Base-by-base conservation (phyloP, 1,140 invertebrate species). In the Brachionus calyciflorus region DNA sequence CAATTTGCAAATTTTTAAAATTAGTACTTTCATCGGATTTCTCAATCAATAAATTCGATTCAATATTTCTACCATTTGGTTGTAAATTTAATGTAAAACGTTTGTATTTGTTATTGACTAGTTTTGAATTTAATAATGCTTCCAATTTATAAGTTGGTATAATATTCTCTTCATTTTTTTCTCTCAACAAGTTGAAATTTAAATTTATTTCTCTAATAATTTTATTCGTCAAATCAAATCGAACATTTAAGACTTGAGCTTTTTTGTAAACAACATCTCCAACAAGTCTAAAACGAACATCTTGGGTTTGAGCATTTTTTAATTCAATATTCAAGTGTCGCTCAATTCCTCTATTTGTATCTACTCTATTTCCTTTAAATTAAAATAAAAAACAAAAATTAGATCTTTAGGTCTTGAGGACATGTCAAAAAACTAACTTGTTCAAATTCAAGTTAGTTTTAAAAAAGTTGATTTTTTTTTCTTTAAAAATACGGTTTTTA, bases 311-410 rank as follows among this genome's bases (percentile, higher is more conserved):
- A 12, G 40, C 3, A 37, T 33, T 41, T 49, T 26, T 73, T 10
- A 73, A 51, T 30, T 73, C 46, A 26, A 73, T 21, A 24, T 73
- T 73, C 1, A 73, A 51, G 19, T 33, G 46, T 55, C 69, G 33
- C 6, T 51, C 28, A 55, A 73, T 40, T 33, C 51, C 46, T 12
- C 69, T 24, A 73, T 73, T 49, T 14, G 69, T 73, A 49, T 70
- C 65, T 7, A 28, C 5, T 70, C 37, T 73, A 24, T 26, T 55
- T 41, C 30, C 69, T 60, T 37, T 37, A 5, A 9, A 37, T 3
- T 5, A 5, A 9, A 37, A 37, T 5, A 37, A 37, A 37, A n/a
- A n/a, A n/a, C n/a, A n/a, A n/a, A n/a, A n/a, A n/a, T n/a, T n/a
- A n/a, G n/a, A n/a, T n/a, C n/a, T n/a, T n/a, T n/a, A n/a, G n/a